These are phyloP conservation scores for Eptatretus atami DNA, from an alignment of 2,797 vertebrate genomes.

Conservation along the genomic window DNA sequence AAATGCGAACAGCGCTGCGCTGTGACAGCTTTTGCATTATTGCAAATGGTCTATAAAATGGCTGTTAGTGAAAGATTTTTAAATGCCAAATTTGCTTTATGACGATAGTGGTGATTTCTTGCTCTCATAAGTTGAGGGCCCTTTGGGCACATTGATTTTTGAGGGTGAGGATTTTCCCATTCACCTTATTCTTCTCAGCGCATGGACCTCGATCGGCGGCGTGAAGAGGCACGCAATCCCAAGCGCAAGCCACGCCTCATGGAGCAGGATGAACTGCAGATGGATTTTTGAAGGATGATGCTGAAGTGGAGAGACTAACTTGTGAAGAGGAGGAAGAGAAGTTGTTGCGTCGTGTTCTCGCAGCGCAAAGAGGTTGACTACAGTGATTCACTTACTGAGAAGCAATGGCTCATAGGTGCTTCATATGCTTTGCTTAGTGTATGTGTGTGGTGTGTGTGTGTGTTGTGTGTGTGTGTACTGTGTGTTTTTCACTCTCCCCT, in stretches of 20 bases:
- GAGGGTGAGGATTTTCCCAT: constrained; percentile 1
- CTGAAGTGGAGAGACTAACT: constrained; percentile 64
- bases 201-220: constrained; percentile 71
- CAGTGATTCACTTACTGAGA: constrained; percentile 80
- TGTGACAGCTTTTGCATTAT: too few species aligned
- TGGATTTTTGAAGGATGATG: constrained; percentile 92
- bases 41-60: too few species aligned
- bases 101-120: too few species aligned
- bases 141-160: too few species aligned
- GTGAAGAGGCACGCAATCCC: constrained; percentile 71
- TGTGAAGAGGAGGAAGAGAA: constrained; percentile 93
- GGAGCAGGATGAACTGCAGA: constrained; percentile 68
- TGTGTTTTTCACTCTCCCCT: too few species aligned
- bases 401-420: constrained; percentile 74
- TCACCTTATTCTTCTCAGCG: constrained; percentile 18
- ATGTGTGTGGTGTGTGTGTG: too few species aligned
- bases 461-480: too few species aligned
- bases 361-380: constrained; percentile 89
- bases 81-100: too few species aligned
- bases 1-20: too few species aligned
- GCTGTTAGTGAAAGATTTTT: too few species aligned
- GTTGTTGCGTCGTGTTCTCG: constrained; percentile 63
- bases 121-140: too few species aligned
- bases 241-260: constrained; percentile 68
- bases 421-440: too few species aligned